A percentile compares a stretch with the other conserved stretches of the same genome.
Evolutionary conservation across 2,797 vertebrate species (phyloP).

Genomic region (Varecia variegata): DNA sequence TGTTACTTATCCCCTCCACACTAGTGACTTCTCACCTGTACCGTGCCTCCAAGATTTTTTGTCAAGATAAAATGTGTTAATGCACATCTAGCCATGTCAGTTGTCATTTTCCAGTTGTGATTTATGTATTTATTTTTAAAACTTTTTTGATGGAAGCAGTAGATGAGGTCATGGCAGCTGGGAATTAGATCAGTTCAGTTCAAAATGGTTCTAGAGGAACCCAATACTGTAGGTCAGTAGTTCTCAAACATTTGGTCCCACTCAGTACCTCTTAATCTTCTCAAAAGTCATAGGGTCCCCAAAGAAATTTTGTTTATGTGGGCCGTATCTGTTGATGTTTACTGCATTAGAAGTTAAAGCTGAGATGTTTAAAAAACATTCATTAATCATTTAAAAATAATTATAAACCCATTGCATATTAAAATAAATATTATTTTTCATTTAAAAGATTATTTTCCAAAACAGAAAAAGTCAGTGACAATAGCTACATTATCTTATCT

Average conservation of each 20-base stretch:
- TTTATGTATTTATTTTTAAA: background rate
- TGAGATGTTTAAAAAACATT: background rate
- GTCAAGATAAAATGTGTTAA: background rate
- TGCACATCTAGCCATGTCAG: rapidly evolving
- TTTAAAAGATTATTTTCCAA: background rate
- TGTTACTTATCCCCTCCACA: too few species aligned
- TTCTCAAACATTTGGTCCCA: background rate
- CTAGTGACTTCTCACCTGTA: background rate
- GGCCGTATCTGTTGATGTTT: background rate
- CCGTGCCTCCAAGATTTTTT: rapidly evolving
- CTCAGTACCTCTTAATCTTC: background rate
- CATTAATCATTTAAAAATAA: background rate
- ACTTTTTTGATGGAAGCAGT: background rate
- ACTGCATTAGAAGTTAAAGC: background rate
- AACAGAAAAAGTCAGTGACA: background rate
- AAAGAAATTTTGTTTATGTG: background rate
- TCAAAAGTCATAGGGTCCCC: background rate
- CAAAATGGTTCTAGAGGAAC: rapidly evolving
- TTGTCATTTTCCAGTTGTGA: background rate
- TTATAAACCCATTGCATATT: background rate
- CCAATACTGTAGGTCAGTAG: rapidly evolving
- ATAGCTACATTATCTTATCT: background rate
- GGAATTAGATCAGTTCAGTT: too few species aligned
- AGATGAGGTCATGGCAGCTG: background rate
- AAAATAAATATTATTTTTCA: background rate